Evolutionary conservation across 1,140 invertebrate species (phyloP).

Genomic region (Drosophila mojavensis): DNA sequence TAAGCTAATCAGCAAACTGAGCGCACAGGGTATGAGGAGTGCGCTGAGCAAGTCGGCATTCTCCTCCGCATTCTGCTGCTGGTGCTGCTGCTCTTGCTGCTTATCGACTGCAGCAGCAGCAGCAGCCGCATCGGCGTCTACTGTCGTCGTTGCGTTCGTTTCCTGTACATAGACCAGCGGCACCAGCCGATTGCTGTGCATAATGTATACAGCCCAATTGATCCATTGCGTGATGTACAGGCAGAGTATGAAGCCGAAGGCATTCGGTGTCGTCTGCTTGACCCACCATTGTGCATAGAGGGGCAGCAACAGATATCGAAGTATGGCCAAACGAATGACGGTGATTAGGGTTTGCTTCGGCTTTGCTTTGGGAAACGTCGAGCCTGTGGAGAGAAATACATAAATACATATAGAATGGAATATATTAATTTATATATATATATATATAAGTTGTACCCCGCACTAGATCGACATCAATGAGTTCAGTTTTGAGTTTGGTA

Average conservation of each 20-base stretch:
- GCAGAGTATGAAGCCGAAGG: constrained; percentile 90
- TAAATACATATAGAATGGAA: background rate
- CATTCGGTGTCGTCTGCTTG: constrained; percentile 91
- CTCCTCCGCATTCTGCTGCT: constrained; percentile 42
- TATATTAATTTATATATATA: background rate
- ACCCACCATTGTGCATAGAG: constrained; percentile 94
- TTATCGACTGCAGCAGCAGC: background rate
- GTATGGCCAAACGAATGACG: constrained; percentile 91
- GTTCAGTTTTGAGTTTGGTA: constrained; percentile 94
- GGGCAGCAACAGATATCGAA: constrained; percentile 92
- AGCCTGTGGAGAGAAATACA: constrained; percentile 86
- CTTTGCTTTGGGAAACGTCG: constrained; percentile 96
- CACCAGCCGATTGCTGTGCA: constrained; percentile 83
- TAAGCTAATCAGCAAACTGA: constrained; percentile 92
- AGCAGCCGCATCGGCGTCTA: background rate
- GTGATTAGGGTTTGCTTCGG: constrained; percentile 94
- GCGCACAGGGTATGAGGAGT: constrained; percentile 90
- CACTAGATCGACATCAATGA: constrained; percentile 98
- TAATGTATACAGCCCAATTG: constrained; percentile 88
- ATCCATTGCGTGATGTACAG: constrained; percentile 91
- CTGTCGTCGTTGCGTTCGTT: constrained; percentile 19
- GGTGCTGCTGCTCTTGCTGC: background rate
- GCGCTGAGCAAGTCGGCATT: constrained; percentile 74
- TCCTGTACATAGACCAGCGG: constrained; percentile 42
- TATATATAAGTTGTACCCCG: constrained; percentile 86